phyloP scores from a whole-genome alignment of 2,797 vertebrate genomes.

The Mus minutoides region DNA sequence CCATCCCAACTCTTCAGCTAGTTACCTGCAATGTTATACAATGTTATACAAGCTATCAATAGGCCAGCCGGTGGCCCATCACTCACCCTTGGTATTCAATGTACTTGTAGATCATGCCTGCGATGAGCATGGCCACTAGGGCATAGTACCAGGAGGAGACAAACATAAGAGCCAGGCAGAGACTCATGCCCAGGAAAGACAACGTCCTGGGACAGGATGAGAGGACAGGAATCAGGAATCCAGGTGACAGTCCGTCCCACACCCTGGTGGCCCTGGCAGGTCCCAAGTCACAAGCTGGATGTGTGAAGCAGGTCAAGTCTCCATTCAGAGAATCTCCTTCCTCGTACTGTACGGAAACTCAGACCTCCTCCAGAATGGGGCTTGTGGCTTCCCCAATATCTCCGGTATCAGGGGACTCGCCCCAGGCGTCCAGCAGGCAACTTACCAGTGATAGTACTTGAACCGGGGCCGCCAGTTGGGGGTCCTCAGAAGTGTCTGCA shows the following conservation, averaged over 20 bases:
- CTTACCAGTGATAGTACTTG: slow-evolving; percentile 99
- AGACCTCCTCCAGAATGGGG: background rate
- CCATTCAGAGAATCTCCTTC: background rate
- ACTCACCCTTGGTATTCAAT: slow-evolving; percentile 99
- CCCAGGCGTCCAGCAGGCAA: background rate
- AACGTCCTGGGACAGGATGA: slow-evolving; percentile 89
- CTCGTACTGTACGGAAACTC: background rate
- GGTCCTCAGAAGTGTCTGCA: slow-evolving; percentile 96
- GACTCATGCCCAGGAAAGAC: slow-evolving; percentile 99
- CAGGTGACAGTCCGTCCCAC: background rate
- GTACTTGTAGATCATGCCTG: slow-evolving; percentile 99
- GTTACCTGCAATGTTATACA: background rate
- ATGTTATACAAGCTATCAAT: no score
- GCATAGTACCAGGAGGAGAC: slow-evolving; percentile 99
- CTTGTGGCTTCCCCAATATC: background rate
- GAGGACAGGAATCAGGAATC: slow-evolving; percentile 3
- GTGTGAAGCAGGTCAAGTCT: background rate
- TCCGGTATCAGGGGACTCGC: background rate
- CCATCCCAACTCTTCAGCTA: background rate
- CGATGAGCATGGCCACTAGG: slow-evolving; percentile 97
- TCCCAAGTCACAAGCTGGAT: slow-evolving; percentile 10
- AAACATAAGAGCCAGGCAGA: slow-evolving; percentile 99
- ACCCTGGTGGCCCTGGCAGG: background rate
- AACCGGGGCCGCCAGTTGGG: slow-evolving; percentile 99
- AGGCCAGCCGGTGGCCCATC: background rate